Base-by-base conservation (phyloP, 2,113 vertebrate species). In the Brevimyrus niger region DNA sequence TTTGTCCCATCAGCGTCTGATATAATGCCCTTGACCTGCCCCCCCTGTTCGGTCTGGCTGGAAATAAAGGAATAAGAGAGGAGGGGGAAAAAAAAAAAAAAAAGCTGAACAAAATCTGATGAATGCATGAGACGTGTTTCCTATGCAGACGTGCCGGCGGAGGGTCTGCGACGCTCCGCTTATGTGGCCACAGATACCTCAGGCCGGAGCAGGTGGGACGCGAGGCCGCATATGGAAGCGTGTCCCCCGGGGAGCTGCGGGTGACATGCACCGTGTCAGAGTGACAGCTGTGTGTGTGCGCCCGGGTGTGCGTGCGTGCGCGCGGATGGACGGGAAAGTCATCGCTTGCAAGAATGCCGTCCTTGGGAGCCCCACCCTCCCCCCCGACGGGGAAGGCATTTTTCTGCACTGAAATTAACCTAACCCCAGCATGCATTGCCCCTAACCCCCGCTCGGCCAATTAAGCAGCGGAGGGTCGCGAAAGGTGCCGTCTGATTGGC, bases 261-360 rank as follows among this genome's bases (percentile, higher is more conserved):
- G 42, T n/a, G 23, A 84, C 82, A 82, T 44, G 5, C 9, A 44
- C 8, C 15, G 42, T 21, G 42, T 44, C 61, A 42, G 35, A 80
- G 35, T 80, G 73, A 80, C 48, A 53, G 46, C 48, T 53, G 47
- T 86, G 84, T 35, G n/a, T 51, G 47, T 88, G 92, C 87, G 92
- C 91, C 35, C 91, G 92, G 93, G 90, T 92, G 90, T 92, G 92
- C 94, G 88, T 89, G 92, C 93, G 48, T 86, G 48, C 93, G 48
- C 53, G 48, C 19, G 84, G 42, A 46, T 35, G 48, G 44, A 31
- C 23, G 3, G 48, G n/a, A 86, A 31, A 53, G 82, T 86, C 82
- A 13, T 10, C 44, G 19, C 21, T 19, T 83, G 42, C 80, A 42
- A 83, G 69, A 38, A 76, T 38, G 69, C 27, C 23, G 31, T 35